Percentiles rank a stretch among this genome's conserved stretches.
Conservation (phyloP, 2,797 vertebrate species). For the Ara ararauna region DNA sequence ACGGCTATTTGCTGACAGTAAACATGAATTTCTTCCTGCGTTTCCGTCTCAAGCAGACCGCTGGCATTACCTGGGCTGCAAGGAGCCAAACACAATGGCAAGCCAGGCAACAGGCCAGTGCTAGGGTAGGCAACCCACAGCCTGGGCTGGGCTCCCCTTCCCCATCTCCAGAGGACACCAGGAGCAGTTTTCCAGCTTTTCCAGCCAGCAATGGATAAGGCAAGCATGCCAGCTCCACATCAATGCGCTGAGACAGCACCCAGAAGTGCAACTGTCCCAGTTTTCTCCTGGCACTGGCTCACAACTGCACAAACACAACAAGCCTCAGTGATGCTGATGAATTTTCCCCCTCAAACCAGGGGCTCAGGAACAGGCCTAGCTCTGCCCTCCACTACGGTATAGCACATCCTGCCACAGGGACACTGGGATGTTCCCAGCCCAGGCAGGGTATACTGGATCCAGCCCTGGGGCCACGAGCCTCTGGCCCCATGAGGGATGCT, state of each 20-base stretch:
- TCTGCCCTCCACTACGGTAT: accelerated
- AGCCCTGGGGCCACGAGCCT: accelerated
- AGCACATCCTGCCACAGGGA: background rate
- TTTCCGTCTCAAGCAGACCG: background rate
- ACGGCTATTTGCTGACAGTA: background rate
- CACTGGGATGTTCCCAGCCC: accelerated
- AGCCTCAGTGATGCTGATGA: accelerated
- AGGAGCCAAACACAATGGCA: background rate
- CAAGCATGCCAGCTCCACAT: background rate
- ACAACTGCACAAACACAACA: background rate
- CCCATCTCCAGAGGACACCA: background rate
- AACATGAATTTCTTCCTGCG: background rate
- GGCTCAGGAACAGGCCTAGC: background rate
- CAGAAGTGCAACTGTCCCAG: slow-evolving; percentile 54
- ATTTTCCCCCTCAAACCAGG: background rate
- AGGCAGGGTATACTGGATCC: background rate
- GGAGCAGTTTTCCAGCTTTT: background rate
- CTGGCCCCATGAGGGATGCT: background rate
- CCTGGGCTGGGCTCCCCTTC: background rate
- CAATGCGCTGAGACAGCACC: slow-evolving; percentile 52
- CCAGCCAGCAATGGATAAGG: background rate
- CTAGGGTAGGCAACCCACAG: background rate
- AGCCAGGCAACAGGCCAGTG: background rate
- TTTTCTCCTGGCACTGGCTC: slow-evolving; percentile 4
- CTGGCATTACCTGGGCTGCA: background rate